These are phyloP conservation scores for Neotoxoptera formosana DNA, from an alignment of 1,140 invertebrate genomes.

Conservation along the genomic window DNA sequence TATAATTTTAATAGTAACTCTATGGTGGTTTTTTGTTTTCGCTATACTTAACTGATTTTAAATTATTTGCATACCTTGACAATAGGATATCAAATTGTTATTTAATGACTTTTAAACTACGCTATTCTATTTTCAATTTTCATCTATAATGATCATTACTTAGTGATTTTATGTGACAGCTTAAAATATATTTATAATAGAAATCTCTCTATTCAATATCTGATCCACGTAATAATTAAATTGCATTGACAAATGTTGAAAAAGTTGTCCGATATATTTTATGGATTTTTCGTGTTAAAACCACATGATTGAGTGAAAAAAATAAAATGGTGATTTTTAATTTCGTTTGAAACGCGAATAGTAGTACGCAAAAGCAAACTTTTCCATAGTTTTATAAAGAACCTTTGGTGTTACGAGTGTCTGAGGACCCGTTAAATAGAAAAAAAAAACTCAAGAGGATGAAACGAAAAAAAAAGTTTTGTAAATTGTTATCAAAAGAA, in stretches of 20 bases:
- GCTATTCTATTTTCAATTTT: neutral
- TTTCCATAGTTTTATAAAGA: conserved; percentile 2
- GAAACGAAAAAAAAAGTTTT: conserved; percentile 8
- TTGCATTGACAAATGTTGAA: neutral
- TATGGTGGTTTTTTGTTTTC: neutral
- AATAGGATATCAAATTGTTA: neutral
- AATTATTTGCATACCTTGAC: conserved; percentile 2
- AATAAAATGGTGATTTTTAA: neutral
- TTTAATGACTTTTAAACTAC: conserved; percentile 34
- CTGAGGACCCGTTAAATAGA: neutral
- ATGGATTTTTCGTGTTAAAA: neutral
- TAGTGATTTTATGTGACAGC: neutral
- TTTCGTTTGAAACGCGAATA: neutral
- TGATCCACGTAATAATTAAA: conserved; percentile 23
- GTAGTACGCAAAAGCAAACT: neutral
- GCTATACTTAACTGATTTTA: neutral
- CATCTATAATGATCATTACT: neutral
- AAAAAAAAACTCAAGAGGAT: neutral
- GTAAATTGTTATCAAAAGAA: conserved; percentile 33
- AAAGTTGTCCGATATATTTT: neutral
- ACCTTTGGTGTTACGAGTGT: conserved; percentile 19
- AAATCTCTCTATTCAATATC: neutral
- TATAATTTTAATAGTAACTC: neutral
- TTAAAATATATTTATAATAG: neutral
- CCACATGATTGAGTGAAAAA: conserved; percentile 21